Evolutionary conservation across 2,888 invertebrate genomes (phyloP), one percentile per base, ranked within the genome.

Genomic region (Scelioninae gen. 2): DNA sequence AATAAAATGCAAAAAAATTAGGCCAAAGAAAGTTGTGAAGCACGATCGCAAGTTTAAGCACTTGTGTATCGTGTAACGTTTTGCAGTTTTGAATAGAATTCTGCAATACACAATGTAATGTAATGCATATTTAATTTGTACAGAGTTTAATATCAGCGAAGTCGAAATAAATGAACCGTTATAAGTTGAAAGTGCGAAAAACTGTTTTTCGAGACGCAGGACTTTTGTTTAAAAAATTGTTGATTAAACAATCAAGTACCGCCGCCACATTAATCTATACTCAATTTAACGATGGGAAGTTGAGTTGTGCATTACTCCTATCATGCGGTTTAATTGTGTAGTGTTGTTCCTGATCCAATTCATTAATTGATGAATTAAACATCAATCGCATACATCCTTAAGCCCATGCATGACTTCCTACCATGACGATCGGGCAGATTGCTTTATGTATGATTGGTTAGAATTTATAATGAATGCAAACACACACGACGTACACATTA

Each of bases 341-440:
- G 48, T 37, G 55, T 67, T 67, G 72, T 73, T 73, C 41, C 72
- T 63, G 67, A 67, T 73, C 57, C 61, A 60, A 63, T 73, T 73
- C 67, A 67, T 61, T 67, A 72, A 67, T 61, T 61, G 61, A 73
- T 73, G 67, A 73, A 73, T 67, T 67, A 73, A 73, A 67, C 72
- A 73, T 73, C 63, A 55, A 63, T 63, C 61, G 43, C 53, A 48
- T 45, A 57, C 50, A 57, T 67, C 58, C 67, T 73, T 57, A 60
- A 50, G 48, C 57, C 53, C 25, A 53, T 55, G 60, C 71, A 65
- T 67, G 72, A 63, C 67, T 73, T 73, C 57, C 67, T 58, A 48
- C 31, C 18, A 15, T 41, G 52, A 41, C 41, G 72, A 63, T 57
- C 48, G 45, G 55, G 33, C 53, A 52, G 71, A 52, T 63, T 55